Conservation (phyloP, 2,797 vertebrate species). For the Varecia variegata region DNA sequence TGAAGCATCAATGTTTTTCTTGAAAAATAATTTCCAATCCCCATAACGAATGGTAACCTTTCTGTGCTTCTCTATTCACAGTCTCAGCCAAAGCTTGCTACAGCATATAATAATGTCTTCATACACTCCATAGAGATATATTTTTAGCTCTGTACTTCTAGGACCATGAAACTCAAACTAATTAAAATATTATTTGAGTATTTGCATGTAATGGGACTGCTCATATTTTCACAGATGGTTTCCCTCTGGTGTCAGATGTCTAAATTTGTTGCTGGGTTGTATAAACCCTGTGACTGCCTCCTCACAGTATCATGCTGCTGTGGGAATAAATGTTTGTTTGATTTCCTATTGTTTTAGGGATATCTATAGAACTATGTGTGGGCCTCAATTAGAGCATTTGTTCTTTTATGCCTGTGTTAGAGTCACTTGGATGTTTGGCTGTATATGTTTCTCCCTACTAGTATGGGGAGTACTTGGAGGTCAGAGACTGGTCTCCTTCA, state of each 20-base stretch:
- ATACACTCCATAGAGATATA: constrained; percentile 56
- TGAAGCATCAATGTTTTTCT: neutral
- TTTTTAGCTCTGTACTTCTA: constrained; percentile 66
- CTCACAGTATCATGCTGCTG: neutral
- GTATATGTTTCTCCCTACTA: neutral
- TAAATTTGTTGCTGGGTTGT: constrained; percentile 51
- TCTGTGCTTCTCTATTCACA: constrained; percentile 64
- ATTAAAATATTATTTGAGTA: constrained; percentile 68
- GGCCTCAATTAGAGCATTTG: neutral
- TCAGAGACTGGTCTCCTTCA: neutral
- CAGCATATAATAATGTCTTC: constrained; percentile 52
- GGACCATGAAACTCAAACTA: constrained; percentile 61
- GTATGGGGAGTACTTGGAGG: neutral
- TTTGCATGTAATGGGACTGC: constrained; percentile 45
- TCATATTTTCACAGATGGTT: constrained; percentile 74
- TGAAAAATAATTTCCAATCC: constrained; percentile 33
- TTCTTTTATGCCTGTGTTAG: neutral
- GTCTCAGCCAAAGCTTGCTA: constrained; percentile 20
- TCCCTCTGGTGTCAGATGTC: constrained; percentile 66
- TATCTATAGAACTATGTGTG: neutral
- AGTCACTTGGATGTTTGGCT: neutral
- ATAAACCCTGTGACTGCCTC: constrained; percentile 47
- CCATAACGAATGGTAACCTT: constrained; percentile 7
- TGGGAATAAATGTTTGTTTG: neutral
- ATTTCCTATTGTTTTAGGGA: neutral